These are phyloP conservation scores for Neogobius melanostomus DNA, from an alignment of 2,113 vertebrate species.

Conservation along the genomic window DNA sequence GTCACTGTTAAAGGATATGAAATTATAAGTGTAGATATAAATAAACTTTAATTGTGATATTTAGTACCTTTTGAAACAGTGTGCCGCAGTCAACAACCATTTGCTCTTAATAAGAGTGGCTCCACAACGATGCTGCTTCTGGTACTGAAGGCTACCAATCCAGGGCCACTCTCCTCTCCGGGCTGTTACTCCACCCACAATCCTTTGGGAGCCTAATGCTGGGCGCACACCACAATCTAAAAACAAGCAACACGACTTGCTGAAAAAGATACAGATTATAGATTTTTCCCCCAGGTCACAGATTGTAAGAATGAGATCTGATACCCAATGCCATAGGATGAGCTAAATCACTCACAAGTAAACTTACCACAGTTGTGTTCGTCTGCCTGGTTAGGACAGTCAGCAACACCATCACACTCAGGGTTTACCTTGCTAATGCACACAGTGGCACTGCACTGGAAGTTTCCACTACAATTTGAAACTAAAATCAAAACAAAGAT, in stretches of 20 bases:
- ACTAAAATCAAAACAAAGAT: constrained; percentile 34
- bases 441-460: constrained; percentile 75
- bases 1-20: constrained; percentile 33
- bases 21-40: neutral
- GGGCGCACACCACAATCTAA: constrained; percentile 85
- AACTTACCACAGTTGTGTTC: constrained; percentile 83
- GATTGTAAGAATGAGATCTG: no score
- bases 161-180: constrained; percentile 91
- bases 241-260: constrained; percentile 13
- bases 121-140: constrained; percentile 85
- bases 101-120: constrained; percentile 86
- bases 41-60: neutral
- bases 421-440: constrained; percentile 87
- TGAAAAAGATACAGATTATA: neutral
- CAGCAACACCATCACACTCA: constrained; percentile 81
- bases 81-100: constrained; percentile 92
- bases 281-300: no score
- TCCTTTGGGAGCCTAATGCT: constrained; percentile 76
- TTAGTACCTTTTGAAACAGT: constrained; percentile 87
- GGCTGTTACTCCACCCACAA: constrained; percentile 84
- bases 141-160: constrained; percentile 90
- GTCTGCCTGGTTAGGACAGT: constrained; percentile 81
- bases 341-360: neutral
- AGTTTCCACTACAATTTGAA: constrained; percentile 82
- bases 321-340: neutral